phyloP scores from a whole-genome alignment of 2,888 invertebrate species.

The Pilophorus perplexus region DNA sequence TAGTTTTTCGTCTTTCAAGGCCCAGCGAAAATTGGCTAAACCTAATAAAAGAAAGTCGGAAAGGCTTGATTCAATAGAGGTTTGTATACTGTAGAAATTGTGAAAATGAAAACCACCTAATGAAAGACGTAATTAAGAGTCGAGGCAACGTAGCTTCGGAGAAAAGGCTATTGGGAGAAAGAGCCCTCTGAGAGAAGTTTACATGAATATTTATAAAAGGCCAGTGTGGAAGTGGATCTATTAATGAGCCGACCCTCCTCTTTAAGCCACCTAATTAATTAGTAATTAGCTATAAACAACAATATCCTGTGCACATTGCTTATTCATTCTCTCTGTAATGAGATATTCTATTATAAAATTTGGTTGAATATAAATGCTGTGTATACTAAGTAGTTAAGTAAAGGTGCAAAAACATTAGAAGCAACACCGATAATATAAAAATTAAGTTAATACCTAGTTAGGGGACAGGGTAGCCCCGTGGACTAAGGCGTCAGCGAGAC shows the following conservation, averaged over 20 bases:
- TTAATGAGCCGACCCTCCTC: conserved; percentile 28
- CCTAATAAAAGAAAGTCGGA: too few species aligned
- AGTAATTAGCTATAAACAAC: conserved; percentile 11
- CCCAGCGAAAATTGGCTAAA: too few species aligned
- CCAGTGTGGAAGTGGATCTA: conserved; percentile 32
- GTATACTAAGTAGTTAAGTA: too few species aligned
- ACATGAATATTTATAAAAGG: conserved; percentile 35
- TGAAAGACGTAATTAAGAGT: conserved; percentile 29
- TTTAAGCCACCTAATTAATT: neutral
- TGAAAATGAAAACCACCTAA: conserved; percentile 24
- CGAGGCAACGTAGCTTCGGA: neutral
- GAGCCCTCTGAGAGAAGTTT: conserved; percentile 23
- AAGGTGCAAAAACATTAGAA: too few species aligned
- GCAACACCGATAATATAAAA: too few species aligned
- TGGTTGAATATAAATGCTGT: too few species aligned
- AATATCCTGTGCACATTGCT: neutral
- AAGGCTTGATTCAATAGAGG: neutral
- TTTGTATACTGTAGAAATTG: conserved; percentile 13
- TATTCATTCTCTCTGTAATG: too few species aligned
- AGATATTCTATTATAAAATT: too few species aligned
- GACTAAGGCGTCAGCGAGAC: too few species aligned
- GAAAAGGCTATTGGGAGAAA: conserved; percentile 17
- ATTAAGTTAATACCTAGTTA: too few species aligned
- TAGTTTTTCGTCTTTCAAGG: too few species aligned
- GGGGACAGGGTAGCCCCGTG: too few species aligned